These are phyloP conservation scores for Netelia virgata DNA, from an alignment of 2,888 invertebrate genomes.

Conservation along the genomic window DNA sequence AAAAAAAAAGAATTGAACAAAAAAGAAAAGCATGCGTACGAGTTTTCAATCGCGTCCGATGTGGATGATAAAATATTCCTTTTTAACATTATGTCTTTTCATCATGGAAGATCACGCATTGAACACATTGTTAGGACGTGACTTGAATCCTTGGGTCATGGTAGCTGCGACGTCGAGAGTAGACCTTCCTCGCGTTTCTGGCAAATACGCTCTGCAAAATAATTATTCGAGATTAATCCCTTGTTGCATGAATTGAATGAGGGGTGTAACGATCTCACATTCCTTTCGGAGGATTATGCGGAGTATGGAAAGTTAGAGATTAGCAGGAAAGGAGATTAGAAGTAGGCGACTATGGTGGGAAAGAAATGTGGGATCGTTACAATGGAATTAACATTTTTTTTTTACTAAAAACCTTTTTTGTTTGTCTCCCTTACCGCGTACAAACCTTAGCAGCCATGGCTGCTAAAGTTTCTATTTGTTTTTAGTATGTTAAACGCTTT, in stretches of 20 bases:
- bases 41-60: neutral
- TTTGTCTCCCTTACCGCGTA: too few relatives aligned
- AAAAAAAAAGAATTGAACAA: conserved; percentile 35
- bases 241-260: neutral
- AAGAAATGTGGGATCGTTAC: too few relatives aligned
- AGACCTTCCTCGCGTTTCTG: conserved; percentile 91
- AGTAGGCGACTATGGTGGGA: too few relatives aligned
- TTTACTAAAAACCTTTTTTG: too few relatives aligned
- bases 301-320: too few relatives aligned
- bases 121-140: conserved; percentile 81
- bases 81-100: neutral
- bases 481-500: neutral
- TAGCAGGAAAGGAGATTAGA: too few relatives aligned
- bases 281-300: too few relatives aligned
- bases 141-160: conserved; percentile 88
- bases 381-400: too few relatives aligned
- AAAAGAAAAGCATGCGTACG: conserved; percentile 17
- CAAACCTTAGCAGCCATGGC: too few relatives aligned
- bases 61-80: too few relatives aligned
- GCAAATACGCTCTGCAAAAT: conserved; percentile 88
- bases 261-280: too few relatives aligned
- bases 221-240: neutral
- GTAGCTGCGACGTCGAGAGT: conserved; percentile 88
- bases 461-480: neutral
- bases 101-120: conserved; percentile 47